Base-by-base conservation (phyloP, 2,888 invertebrate species). In the Nowickia ferox region DNA sequence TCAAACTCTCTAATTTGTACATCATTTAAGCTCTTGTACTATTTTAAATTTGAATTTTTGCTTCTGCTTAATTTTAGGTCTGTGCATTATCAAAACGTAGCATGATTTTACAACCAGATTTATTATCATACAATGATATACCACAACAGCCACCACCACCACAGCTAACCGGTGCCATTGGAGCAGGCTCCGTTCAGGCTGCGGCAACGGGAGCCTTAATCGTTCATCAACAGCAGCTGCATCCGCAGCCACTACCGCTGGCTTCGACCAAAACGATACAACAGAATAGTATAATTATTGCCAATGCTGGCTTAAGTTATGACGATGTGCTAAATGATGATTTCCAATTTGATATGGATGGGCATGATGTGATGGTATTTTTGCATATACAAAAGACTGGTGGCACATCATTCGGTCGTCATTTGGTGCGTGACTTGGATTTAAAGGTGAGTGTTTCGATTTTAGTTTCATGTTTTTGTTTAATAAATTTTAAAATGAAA, bases 301-400 rank as follows among this genome's bases (percentile, higher is more conserved):
- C 91, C 79, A 94, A 94, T 80, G 91, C 92, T 44, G 95, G 95
- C 63, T 94, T 97, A 85, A 97, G 97, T 89, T 97, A 97, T 92
- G 97, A 97, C 91, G 97, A 97, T 92, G 96, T 97, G 89, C 94
- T 97, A 78, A 97, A 97, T 91, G 97, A 97, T 91, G 96, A 96
- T 93, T 97, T 97, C 93, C 95, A 96, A 90, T 97, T 97, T 93
- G 97, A 97, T 93, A 96, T 97, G 93, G 96, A 97, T 92, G 97
- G 97, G 13, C 97, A 97, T 91, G 99, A 99, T 94, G 99, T 99
- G 79, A 97, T 99, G 95, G 99, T 99, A 96, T 99, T 95, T 94
- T 91, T 99, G 88, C 99, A 99, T 93, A 99, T 99, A 93, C 99
- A 99, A 93, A 99, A 99, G 94, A 99, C 99, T 74, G 99, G 99